phyloP scores from a whole-genome alignment of 2,113 vertebrate genomes.

The Heptranchias perlo region DNA sequence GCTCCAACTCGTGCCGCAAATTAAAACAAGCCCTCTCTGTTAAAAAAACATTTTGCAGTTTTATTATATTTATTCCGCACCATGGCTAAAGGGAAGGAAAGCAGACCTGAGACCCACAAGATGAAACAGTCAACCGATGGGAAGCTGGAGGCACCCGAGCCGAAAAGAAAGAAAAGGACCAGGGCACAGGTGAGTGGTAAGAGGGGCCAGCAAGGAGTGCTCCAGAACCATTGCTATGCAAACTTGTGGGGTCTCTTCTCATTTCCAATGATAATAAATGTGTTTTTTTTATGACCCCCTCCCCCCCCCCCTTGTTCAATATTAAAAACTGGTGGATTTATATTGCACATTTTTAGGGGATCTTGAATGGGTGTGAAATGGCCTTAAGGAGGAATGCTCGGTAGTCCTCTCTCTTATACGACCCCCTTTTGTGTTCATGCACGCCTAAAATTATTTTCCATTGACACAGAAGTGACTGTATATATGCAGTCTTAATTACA shows the following conservation, averaged over 20 bases:
- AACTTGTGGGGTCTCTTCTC: not conserved
- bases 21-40: too few relatives aligned
- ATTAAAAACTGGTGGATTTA: not conserved
- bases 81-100: slow-evolving; percentile 23
- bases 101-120: too few relatives aligned
- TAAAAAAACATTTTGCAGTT: not conserved
- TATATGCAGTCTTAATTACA: not conserved
- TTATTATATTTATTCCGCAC: not conserved
- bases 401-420: not conserved
- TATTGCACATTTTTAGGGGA: not conserved
- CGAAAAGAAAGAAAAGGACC: not conserved
- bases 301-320: not conserved
- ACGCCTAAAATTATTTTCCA: not conserved
- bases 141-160: not conserved
- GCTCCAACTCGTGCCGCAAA: not conserved
- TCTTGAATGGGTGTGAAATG: not conserved
- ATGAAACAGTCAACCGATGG: not conserved
- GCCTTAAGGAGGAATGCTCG: not conserved
- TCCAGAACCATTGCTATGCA: not conserved
- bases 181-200: not conserved
- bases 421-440: not conserved
- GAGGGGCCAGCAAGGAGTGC: too few relatives aligned
- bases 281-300: not conserved
- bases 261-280: not conserved
- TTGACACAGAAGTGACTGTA: not conserved